These are phyloP conservation scores for Aricia agestis DNA, from an alignment of 1,140 invertebrate species.

Conservation along the genomic window DNA sequence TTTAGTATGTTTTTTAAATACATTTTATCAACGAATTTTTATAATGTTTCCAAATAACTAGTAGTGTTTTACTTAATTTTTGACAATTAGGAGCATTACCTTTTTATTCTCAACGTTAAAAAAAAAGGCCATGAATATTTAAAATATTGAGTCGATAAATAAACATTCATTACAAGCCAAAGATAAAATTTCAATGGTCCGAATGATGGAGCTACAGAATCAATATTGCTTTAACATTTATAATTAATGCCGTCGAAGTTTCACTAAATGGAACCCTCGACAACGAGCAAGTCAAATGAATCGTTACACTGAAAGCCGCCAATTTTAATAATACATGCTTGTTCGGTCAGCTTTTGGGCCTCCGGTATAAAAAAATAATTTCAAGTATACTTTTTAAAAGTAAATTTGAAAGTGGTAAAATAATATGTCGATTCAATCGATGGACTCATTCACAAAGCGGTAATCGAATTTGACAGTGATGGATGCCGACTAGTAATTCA, in stretches of 20 bases:
- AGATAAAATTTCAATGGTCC: neutral
- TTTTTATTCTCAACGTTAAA: too few relatives aligned
- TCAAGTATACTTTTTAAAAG: neutral
- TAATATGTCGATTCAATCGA: neutral
- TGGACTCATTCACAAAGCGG: slow-evolving; percentile 8
- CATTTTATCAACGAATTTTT: too few relatives aligned
- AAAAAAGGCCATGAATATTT: too few relatives aligned
- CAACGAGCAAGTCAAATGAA: slow-evolving; percentile 73
- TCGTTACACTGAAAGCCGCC: slow-evolving; percentile 55
- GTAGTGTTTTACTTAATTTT: too few relatives aligned
- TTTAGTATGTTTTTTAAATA: too few relatives aligned
- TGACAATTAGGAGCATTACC: too few relatives aligned
- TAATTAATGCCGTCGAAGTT: slow-evolving; percentile 55
- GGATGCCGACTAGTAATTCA: slow-evolving; percentile 36
- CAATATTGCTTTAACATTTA: slow-evolving; percentile 19
- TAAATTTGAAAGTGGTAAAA: neutral
- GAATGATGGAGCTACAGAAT: slow-evolving; percentile 15
- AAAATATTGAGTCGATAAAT: too few relatives aligned
- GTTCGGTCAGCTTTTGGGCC: slow-evolving; percentile 53
- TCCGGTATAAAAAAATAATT: neutral
- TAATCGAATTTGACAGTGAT: slow-evolving; percentile 36
- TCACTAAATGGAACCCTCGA: slow-evolving; percentile 55
- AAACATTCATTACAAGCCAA: neutral
- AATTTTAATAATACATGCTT: slow-evolving; percentile 36
- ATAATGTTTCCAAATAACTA: too few relatives aligned